These are phyloP conservation scores for Thalassarche chlororhynchos DNA, from an alignment of 2,113 vertebrate genomes.

Conservation along the genomic window DNA sequence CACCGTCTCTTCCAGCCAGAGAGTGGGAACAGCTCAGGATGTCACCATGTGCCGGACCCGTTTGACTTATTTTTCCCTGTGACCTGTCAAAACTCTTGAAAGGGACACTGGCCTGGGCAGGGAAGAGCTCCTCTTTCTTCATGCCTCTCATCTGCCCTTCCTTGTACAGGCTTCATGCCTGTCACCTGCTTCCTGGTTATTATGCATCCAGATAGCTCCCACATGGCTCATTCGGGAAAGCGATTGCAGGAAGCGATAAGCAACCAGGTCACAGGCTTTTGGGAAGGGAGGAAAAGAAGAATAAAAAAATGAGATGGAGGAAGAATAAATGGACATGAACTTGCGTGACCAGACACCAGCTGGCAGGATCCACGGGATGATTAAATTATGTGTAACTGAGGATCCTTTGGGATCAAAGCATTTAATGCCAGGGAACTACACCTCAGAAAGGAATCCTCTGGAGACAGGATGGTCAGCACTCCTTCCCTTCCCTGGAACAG, in stretches of 20 bases:
- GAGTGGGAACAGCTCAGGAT: background rate
- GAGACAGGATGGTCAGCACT: background rate
- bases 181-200: background rate
- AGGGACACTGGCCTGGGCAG: background rate
- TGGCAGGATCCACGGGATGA: background rate
- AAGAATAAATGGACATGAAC: background rate
- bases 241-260: background rate
- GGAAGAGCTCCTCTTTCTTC: background rate
- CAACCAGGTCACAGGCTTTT: background rate
- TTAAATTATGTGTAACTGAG: background rate
- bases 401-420: background rate
- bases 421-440: background rate
- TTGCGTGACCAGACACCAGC: background rate
- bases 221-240: background rate
- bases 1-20: background rate
- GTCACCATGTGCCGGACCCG: background rate
- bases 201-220: background rate
- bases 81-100: background rate
- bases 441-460: rapidly evolving
- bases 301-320: background rate
- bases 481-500: background rate
- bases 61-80: background rate
- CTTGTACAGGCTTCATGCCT: background rate
- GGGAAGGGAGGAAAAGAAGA: background rate
- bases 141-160: background rate